Evolutionary conservation across 2,113 vertebrate genomes (phyloP), one percentile per base, ranked within the genome.

Genomic region (Anthoscopus minutus): DNA sequence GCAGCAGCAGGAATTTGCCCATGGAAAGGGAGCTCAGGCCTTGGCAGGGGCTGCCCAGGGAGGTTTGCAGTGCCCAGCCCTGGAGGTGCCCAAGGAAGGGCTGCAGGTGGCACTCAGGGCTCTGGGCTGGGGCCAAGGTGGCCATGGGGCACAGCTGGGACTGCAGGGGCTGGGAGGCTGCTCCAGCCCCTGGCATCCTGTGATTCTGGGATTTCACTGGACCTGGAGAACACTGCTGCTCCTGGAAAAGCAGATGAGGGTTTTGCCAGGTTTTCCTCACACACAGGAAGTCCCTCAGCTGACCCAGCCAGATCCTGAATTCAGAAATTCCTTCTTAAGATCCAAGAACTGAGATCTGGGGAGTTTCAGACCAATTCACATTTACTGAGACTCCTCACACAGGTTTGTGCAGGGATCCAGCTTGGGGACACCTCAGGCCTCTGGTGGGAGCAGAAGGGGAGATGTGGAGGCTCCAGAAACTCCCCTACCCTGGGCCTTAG

Each of bases 381-480:
- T 50, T 35, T 13, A 13, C 31, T 21, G 20, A 33, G 77, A 3
- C 6, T 47, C 3, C 56, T 7, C 15, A 27, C n/a, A 15, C 4
- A 48, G 23, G 10, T 17, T 42, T 40, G 22, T 62, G 30, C 45
- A 38, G 37, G 44, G 22, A 14, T 23, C 9, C 58, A 57, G 5
- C 16, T 18, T 1, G 0, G 38, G 37, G 28, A 51, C 31, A 35
- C 58, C 42, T 37, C 27, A 25, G 30, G 42, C 40, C n/a, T n/a
- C n/a, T n/a, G n/a, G n/a, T 28, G 76, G 38, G 8, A 72, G 38
- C 0, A 1, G 0, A 1, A 53, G 20, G 22, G 22, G 22, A 71
- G 13, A 53, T 7, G 6, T 15, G 38, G 23, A 71, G 8, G 11
- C n/a, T 76, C 35, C 71, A 76, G 6, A 23, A 40, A 24, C 85